These are phyloP conservation scores for Meda fulgida DNA, from an alignment of 2,797 vertebrate species.

Conservation along the genomic window DNA sequence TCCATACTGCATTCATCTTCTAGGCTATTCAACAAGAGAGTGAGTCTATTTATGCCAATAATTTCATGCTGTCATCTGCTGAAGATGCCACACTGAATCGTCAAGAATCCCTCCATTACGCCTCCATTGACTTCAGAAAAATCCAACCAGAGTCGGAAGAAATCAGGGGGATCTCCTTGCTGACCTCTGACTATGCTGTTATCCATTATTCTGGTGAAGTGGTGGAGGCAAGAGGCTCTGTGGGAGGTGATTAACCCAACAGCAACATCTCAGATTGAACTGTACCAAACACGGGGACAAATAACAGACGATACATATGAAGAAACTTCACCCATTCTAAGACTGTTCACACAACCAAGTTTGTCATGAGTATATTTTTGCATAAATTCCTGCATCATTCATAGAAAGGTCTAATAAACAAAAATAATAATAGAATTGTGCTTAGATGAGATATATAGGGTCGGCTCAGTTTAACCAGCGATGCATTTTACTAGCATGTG, in stretches of 20 bases:
- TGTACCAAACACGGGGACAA: background rate
- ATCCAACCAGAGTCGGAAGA: background rate
- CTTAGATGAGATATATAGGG: no score
- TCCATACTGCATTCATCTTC: background rate
- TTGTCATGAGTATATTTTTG: background rate
- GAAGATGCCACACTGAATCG: background rate
- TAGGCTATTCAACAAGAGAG: background rate
- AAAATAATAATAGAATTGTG: no score
- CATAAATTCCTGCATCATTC: no score
- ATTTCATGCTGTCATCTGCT: background rate
- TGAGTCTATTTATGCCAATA: background rate
- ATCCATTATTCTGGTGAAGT: background rate
- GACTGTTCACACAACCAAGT: background rate
- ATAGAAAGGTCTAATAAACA: no score
- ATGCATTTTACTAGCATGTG: no score
- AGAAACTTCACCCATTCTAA: background rate
- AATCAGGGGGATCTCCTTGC: conserved; percentile 16
- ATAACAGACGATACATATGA: background rate
- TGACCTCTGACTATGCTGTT: conserved; percentile 5
- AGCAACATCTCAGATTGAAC: background rate
- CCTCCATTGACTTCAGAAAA: conserved; percentile 34
- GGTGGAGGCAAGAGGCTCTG: background rate
- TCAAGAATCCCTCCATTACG: conserved; percentile 30
- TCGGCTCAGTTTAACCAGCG: no score
- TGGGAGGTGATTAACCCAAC: background rate